These are phyloP conservation scores for Hirtodrosophila histrioides DNA, from an alignment of 2,888 invertebrate species.

Conservation along the genomic window DNA sequence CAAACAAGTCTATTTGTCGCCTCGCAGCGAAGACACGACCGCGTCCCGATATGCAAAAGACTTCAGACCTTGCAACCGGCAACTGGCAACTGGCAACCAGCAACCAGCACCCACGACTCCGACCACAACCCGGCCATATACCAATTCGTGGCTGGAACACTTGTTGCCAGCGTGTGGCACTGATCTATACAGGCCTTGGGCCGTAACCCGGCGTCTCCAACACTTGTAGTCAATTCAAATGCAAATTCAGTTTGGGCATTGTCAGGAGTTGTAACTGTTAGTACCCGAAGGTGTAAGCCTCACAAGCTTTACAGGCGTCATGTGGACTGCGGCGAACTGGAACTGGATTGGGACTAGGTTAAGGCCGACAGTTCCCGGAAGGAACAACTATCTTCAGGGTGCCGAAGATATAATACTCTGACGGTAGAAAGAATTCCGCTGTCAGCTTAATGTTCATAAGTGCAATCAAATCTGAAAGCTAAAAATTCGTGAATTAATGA, in stretches of 20 bases:
- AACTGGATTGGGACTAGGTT: conserved; percentile 3
- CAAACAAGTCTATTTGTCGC: conserved; percentile 80
- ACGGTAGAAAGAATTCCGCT: too few species aligned
- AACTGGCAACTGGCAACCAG: too few species aligned
- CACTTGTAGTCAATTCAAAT: conserved; percentile 62
- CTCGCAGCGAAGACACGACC: conserved; percentile 55
- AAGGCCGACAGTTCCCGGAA: not conserved
- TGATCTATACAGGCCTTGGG: conserved; percentile 49
- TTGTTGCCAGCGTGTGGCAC: conserved; percentile 76
- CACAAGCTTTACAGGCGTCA: conserved; percentile 9
- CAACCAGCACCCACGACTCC: conserved; percentile 47
- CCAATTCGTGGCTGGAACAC: conserved; percentile 48
- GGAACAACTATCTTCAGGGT: not conserved
- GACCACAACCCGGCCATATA: not conserved
- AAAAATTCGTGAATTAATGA: too few species aligned
- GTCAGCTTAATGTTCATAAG: too few species aligned
- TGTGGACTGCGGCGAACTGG: conserved; percentile 1
- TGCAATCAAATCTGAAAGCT: too few species aligned
- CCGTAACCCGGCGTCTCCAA: conserved; percentile 29
- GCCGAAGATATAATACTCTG: too few species aligned
- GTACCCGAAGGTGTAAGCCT: conserved; percentile 10
- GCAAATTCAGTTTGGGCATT: conserved; percentile 54
- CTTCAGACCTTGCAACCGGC: conserved; percentile 1
- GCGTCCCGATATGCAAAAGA: conserved; percentile 74
- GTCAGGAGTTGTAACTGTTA: conserved; percentile 2